These are phyloP conservation scores for Hoplostethus mediterraneus DNA, from an alignment of 2,797 vertebrate species.

Conservation along the genomic window DNA sequence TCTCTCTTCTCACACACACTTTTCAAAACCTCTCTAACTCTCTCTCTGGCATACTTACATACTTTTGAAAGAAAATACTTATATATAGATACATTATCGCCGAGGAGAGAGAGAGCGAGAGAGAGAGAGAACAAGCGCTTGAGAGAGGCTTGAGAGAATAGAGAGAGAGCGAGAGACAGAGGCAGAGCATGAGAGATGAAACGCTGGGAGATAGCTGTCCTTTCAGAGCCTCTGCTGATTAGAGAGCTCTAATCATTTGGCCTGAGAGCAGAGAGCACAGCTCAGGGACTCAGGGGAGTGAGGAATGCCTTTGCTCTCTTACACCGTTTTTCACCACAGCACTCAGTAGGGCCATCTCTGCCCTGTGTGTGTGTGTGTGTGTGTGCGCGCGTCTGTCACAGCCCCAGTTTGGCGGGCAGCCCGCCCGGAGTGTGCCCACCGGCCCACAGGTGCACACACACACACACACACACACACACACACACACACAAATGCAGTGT, in stretches of 20 bases:
- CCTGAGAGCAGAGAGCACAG: slow-evolving; percentile 77
- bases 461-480: too few relatives aligned
- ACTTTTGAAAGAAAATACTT: slow-evolving; percentile 71
- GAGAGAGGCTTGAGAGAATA: slow-evolving; percentile 9
- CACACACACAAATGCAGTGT: too few relatives aligned
- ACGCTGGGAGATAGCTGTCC: slow-evolving; percentile 77
- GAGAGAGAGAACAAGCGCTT: neutral
- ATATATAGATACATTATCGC: slow-evolving; percentile 66
- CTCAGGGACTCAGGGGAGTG: slow-evolving; percentile 50
- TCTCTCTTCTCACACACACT: slow-evolving; percentile 40
- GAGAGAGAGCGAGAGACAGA: slow-evolving; percentile 51
- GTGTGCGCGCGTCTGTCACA: slow-evolving; percentile 15
- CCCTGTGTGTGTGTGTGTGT: slow-evolving; percentile 28
- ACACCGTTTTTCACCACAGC: slow-evolving; percentile 63
- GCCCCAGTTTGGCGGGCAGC: slow-evolving; percentile 6
- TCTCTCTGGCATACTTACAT: slow-evolving; percentile 32
- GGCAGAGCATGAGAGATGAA: slow-evolving; percentile 74
- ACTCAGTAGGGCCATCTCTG: slow-evolving; percentile 63
- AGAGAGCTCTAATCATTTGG: slow-evolving; percentile 81
- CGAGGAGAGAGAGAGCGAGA: slow-evolving; percentile 57
- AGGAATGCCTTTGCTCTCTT: slow-evolving; percentile 82
- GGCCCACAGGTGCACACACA: slow-evolving; percentile 65
- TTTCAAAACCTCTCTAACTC: slow-evolving; percentile 59
- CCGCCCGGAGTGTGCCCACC: slow-evolving; percentile 41
- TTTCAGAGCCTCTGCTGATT: slow-evolving; percentile 82